Base-by-base conservation (phyloP, 2,888 invertebrate genomes). In the Xylota sylvarum region DNA sequence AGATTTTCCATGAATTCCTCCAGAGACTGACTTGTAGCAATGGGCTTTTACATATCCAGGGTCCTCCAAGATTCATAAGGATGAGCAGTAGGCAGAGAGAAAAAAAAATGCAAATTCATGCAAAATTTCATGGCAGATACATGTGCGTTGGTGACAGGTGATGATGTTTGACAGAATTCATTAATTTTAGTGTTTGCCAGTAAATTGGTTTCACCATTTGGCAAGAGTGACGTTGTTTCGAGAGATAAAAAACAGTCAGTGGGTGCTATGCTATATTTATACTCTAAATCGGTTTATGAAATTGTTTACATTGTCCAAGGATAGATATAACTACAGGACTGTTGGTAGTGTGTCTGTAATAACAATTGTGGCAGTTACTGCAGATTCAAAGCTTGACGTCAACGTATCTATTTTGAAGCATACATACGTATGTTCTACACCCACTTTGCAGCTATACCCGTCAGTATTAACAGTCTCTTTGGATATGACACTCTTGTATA, bases 101-200 rank as follows among this genome's bases (percentile, higher is more conserved):
- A 74, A 64, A 46, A 70, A 30, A 52, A 43, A 72, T 55, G 77
- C 46, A 72, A 80, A 74, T 67, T 74, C 62, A 74, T 81, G 67
- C 48, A 74, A 43, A 73, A 65, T 17, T 67, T 43, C 60, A 32
- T 43, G 48, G 50, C 4, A 48, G 19, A 32, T 73, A 73, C 73
- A 52, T 55, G 40, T 74, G 46, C 30, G 73, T 50, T 17, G 32
- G 67, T 62, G 78, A 62, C 78, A 78, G 69, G 65, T 74, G 65
- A 40, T 48, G 64, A 37, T 58, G 10, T 70, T 43, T 60, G 67
- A 37, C 35, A 58, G 58, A 50, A 64, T 64, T 64, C 52, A 77
- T 58, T 64, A 30, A 37, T 64, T 64, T 64, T 43, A 52, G 46
- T 64, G 50, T 50, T 48, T 50, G 35, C 37, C 35, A 50, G 48